These are phyloP conservation scores for Porites divaricata DNA, from an alignment of 92 coral and sea anemone species.

Conservation along the genomic window DNA sequence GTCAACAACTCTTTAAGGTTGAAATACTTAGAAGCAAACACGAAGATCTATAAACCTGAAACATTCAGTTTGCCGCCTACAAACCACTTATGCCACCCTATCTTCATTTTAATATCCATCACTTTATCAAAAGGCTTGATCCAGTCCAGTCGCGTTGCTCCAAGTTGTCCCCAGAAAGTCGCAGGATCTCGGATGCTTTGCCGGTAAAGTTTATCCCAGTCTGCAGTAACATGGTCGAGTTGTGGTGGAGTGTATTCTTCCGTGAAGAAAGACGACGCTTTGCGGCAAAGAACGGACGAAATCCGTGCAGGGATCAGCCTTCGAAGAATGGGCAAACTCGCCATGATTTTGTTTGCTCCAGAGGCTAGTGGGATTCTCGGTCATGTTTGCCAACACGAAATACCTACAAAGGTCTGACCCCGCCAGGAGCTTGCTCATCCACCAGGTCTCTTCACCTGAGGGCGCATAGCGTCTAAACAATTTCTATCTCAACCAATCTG, in stretches of 20 bases:
- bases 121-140: conserved; percentile 87
- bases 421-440: no score
- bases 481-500: no score
- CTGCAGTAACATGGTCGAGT: conserved; percentile 86
- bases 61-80: conserved; percentile 93
- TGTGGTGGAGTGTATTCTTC: conserved; percentile 78
- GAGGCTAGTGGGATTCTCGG: neutral
- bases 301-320: conserved; percentile 26
- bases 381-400: no score
- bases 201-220: conserved; percentile 75
- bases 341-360: conserved; percentile 58
- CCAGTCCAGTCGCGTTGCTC: conserved; percentile 86
- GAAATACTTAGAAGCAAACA: neutral
- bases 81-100: conserved; percentile 93
- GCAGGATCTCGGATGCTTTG: conserved; percentile 85
- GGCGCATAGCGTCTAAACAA: no score
- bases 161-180: conserved; percentile 96
- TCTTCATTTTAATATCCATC: conserved; percentile 89
- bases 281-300: conserved; percentile 42
- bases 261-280: conserved; percentile 77
- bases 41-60: conserved; percentile 62
- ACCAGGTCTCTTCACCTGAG: no score
- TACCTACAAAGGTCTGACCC: no score
- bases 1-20: neutral
- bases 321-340: conserved; percentile 56